Evolutionary conservation across 2,113 vertebrate genomes (phyloP).

Genomic region (Uria lomvia): DNA sequence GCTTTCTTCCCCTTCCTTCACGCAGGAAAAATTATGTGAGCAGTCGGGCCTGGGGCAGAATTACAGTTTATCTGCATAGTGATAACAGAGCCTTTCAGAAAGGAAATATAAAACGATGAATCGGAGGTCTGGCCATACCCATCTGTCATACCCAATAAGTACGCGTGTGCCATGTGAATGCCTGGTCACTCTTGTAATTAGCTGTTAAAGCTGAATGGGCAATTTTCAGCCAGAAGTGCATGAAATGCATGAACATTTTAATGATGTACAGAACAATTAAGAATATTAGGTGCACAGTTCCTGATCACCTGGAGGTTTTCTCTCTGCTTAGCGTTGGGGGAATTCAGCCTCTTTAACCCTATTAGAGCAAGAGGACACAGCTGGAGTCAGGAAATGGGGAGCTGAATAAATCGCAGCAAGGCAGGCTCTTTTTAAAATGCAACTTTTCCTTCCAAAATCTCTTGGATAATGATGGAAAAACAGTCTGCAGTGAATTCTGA

Average conservation of each 20-base stretch:
- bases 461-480: conserved; percentile 68
- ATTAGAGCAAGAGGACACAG: background rate
- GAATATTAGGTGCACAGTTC: conserved; percentile 31
- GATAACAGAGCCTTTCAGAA: background rate
- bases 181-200: conserved; percentile 45
- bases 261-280: conserved; percentile 38
- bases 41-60: background rate
- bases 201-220: conserved; percentile 48
- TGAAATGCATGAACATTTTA: background rate
- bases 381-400: background rate
- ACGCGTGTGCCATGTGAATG: background rate
- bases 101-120: background rate
- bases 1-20: background rate
- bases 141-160: conserved; percentile 40
- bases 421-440: conserved; percentile 64
- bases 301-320: conserved; percentile 16
- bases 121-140: background rate
- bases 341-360: conserved; percentile 32
- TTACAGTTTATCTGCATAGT: background rate
- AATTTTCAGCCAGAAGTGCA: conserved; percentile 8
- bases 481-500: conserved; percentile 62
- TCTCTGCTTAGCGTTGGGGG: background rate
- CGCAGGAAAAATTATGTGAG: background rate
- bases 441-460: conserved; percentile 53
- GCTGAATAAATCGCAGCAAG: conserved; percentile 42